Base-by-base conservation (phyloP, 2,797 vertebrate genomes). In the Xyrichtys novacula region DNA sequence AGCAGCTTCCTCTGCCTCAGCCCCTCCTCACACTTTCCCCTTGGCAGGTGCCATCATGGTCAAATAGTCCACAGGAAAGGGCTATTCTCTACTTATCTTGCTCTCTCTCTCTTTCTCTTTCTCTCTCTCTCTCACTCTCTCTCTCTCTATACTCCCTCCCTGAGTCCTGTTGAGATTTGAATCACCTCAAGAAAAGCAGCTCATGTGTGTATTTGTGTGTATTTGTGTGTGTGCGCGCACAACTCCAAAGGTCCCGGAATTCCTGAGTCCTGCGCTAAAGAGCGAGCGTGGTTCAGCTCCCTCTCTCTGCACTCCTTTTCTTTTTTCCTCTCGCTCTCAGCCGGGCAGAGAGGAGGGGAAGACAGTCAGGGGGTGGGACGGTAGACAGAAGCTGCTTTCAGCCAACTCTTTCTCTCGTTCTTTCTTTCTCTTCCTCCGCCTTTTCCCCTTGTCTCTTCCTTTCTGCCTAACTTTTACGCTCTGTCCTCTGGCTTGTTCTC, bases 11-110 rank as follows among this genome's bases (percentile, higher is more conserved):
- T 71, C 74, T 26, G 67, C 64, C 54, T 91, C 90, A 84, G 80
- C 65, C 29, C 79, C 84, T 83, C 72, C 69, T 77, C 16, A 56
- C 81, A 66, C 85, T 78, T 68, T 65, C 76, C 83, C 67, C 71
- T 76, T 81, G 84, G 90, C 93, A 94, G 93, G 93, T 94, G 93
- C 90, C 91, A 91, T 92, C 91, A 88, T 87, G 88, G 87, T 85
- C 81, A 88, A 80, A 85, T 92, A 90, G 88, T 93, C 91, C 92
- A 90, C 70, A 80, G 87, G 82, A 87, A 87, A 81, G 48, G 57
- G 78, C 84, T 86, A 10, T 52, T 59, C 83, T 88, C 68, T 54
- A 48, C 46, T 60, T 49, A 39, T 59, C 70, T 26, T 23, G 58
- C 22, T 61, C 75, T 52, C 61, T 58, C n/a, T 60, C 69, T 74